These are phyloP conservation scores for Chaetodon trifasciatus DNA, from an alignment of 2,797 vertebrate species.

Conservation along the genomic window DNA sequence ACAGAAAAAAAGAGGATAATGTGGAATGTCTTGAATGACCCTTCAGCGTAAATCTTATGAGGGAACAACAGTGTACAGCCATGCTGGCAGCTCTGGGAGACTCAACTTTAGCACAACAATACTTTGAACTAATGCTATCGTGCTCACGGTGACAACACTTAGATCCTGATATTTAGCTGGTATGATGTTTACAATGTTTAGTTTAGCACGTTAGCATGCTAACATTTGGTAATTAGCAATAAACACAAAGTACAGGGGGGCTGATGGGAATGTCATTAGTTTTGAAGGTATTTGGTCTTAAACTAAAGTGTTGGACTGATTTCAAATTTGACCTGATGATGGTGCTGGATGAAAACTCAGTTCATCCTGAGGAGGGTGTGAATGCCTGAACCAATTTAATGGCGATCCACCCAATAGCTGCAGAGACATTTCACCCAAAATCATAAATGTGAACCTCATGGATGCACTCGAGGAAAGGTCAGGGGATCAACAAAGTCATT, in stretches of 20 bases:
- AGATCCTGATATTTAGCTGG: not conserved
- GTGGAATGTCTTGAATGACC: slow-evolving; percentile 56
- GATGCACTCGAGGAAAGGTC: not conserved
- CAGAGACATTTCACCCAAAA: not conserved
- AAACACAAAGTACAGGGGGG: too few relatives aligned
- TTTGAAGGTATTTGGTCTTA: not conserved
- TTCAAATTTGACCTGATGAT: not conserved
- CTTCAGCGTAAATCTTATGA: slow-evolving; percentile 69
- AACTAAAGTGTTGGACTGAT: not conserved
- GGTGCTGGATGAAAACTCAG: not conserved
- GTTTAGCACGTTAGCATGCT: not conserved
- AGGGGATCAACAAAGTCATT: not conserved
- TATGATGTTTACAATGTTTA: not conserved
- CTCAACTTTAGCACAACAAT: not conserved
- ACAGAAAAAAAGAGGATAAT: slow-evolving; percentile 46
- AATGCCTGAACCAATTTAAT: not conserved
- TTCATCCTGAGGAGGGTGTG: not conserved
- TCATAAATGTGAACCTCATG: not conserved
- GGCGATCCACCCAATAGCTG: not conserved
- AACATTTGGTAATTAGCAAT: not conserved
- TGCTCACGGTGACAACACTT: not conserved
- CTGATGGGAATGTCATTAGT: too few relatives aligned
- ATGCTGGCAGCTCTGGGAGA: not conserved
- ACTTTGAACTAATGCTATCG: not conserved
- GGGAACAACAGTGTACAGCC: slow-evolving; percentile 60